Evolutionary conservation across 2,113 vertebrate species (phyloP).

Genomic region (Grallaria varia): DNA sequence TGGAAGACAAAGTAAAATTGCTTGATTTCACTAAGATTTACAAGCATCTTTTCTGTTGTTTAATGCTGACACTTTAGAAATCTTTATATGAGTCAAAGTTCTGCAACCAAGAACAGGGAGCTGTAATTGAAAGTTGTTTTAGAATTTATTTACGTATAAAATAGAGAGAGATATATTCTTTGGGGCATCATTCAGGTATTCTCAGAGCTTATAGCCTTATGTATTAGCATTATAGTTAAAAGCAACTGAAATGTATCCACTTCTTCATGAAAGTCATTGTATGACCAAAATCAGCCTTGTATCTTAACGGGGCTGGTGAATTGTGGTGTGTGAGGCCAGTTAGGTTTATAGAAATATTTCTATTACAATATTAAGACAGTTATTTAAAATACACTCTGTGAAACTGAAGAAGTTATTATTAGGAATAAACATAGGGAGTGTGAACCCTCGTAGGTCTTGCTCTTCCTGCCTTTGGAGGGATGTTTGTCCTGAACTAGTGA

Average conservation of each 20-base stretch:
- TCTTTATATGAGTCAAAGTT: not conserved
- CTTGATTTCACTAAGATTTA: constrained; percentile 8
- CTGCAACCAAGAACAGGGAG: not conserved
- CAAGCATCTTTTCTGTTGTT: constrained; percentile 17
- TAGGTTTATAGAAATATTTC: not conserved
- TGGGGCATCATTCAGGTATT: not conserved
- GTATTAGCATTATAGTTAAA: not conserved
- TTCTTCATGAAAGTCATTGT: not conserved
- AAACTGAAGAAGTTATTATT: not conserved
- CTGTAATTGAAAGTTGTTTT: not conserved
- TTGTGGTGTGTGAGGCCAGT: not conserved
- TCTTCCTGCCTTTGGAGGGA: not conserved
- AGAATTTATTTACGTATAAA: constrained; percentile 6
- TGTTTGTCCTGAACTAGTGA: not conserved
- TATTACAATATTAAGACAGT: not conserved
- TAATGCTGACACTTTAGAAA: not conserved
- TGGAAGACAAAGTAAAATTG: constrained; percentile 39
- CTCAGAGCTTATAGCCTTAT: not conserved
- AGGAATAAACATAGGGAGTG: not conserved
- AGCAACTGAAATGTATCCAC: not conserved
- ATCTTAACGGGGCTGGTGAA: not conserved
- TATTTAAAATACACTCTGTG: not conserved
- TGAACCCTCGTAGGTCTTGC: not conserved
- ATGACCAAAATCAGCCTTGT: not conserved
- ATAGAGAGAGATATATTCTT: not conserved